Percentiles rank a stretch among this genome's conserved stretches.
Conservation (phyloP, 2,113 vertebrate species). For the Astatoreochromis straeleni region DNA sequence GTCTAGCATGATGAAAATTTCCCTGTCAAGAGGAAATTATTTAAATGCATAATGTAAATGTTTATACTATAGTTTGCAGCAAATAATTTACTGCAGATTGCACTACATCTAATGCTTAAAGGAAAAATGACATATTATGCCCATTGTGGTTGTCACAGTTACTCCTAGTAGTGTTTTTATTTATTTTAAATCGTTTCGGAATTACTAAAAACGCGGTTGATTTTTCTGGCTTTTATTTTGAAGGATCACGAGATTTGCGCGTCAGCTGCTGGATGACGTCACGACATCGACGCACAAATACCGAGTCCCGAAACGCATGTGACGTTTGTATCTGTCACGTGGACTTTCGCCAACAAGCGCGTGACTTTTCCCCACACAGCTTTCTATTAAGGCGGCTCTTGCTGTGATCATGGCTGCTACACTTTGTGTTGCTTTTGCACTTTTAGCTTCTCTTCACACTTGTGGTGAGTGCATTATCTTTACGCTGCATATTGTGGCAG, state of each 20-base stretch:
- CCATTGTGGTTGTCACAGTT: not conserved
- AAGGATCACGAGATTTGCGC: not conserved
- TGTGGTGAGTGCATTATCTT: slow-evolving; percentile 28
- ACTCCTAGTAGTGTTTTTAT: not conserved
- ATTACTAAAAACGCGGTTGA: not conserved
- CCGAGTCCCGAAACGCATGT: not conserved
- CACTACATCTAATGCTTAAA: not conserved
- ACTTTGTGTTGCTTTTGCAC: not conserved
- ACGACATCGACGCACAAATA: not conserved
- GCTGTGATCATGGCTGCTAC: not conserved
- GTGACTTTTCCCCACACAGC: not conserved
- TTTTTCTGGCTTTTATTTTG: not conserved
- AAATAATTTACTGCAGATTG: not conserved
- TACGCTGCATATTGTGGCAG: not conserved
- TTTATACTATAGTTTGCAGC: not conserved
- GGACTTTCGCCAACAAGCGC: not conserved
- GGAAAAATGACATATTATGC: not conserved
- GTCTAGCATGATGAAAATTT: not conserved
- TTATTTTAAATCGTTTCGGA: not conserved
- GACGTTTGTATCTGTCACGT: not conserved
- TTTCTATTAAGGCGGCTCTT: fast-evolving
- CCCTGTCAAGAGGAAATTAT: not conserved
- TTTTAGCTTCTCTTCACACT: not conserved
- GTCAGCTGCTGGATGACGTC: not conserved
- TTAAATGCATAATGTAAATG: not conserved